Conservation (phyloP, 2,888 invertebrate species). For the Noctua comes region DNA sequence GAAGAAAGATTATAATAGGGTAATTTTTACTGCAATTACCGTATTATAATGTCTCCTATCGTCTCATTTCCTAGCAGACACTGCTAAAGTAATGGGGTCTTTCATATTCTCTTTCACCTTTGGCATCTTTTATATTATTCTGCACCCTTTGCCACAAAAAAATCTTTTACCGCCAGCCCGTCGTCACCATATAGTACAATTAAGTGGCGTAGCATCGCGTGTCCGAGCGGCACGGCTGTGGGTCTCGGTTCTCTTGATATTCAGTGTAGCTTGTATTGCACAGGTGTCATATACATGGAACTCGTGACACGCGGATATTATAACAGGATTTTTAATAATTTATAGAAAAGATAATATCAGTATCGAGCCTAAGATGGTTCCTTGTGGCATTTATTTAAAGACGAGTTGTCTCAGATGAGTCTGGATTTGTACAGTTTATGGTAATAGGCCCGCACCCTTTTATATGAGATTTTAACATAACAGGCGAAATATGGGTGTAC, state of each 20-base stretch:
- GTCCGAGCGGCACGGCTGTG: not conserved
- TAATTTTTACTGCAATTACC: not conserved
- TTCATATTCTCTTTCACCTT: not conserved
- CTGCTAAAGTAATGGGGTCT: not conserved
- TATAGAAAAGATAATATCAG: not conserved
- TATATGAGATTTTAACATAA: not conserved
- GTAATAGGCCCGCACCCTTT: not conserved
- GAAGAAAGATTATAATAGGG: not conserved
- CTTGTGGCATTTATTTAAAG: not conserved
- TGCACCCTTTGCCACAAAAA: not conserved
- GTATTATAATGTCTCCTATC: not conserved
- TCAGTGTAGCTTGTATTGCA: slow-evolving; percentile 35
- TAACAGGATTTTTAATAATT: slow-evolving; percentile 7
- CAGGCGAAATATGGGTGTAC: not conserved
- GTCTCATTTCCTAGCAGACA: not conserved
- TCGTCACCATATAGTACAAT: slow-evolving; percentile 4
- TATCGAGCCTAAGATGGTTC: not conserved
- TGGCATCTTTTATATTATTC: not conserved
- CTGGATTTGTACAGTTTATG: not conserved
- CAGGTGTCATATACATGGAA: slow-evolving; percentile 43
- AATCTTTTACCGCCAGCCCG: not conserved
- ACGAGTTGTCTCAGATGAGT: not conserved
- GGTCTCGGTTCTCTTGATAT: slow-evolving; percentile 36
- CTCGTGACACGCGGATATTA: slow-evolving; percentile 14
- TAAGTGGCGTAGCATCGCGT: not conserved